Percentiles rank a stretch among this genome's conserved stretches.
Evolutionary conservation across 2,888 invertebrate genomes (phyloP).

Genomic region (Entomobrya proxima): DNA sequence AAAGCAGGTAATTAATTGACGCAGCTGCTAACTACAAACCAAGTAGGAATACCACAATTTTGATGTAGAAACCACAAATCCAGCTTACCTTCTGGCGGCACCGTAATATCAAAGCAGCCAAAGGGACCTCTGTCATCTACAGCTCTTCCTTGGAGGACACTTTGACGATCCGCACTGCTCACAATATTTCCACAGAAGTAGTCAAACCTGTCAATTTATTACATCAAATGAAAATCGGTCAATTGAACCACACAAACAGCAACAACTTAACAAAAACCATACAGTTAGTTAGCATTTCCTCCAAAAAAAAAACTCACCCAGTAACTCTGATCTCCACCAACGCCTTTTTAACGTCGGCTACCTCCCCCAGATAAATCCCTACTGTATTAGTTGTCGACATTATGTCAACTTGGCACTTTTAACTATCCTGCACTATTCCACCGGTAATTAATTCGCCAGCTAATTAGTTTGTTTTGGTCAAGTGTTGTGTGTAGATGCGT

Average conservation of each 20-base stretch:
- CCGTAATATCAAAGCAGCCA: conserved; percentile 68
- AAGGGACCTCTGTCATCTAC: conserved; percentile 56
- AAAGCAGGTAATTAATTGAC: not conserved
- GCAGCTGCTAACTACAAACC: not conserved
- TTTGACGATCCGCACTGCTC: not conserved
- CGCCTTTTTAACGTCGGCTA: conserved; percentile 32
- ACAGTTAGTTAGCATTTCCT: too few relatives aligned
- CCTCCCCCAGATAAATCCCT: conserved; percentile 53
- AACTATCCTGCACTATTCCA: not conserved
- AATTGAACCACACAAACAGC: not conserved
- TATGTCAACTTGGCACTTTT: not conserved
- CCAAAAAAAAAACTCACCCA: conserved; percentile 47
- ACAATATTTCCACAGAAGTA: conserved; percentile 60
- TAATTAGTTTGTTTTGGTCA: too few relatives aligned
- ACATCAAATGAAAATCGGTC: not conserved
- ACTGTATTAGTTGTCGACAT: conserved; percentile 63
- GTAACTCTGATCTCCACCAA: conserved; percentile 31
- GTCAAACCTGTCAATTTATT: conserved; percentile 37
- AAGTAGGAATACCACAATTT: not conserved
- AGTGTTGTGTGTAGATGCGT: too few relatives aligned
- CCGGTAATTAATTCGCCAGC: too few relatives aligned
- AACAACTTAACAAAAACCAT: too few relatives aligned
- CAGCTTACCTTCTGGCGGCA: conserved; percentile 34
- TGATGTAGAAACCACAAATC: not conserved
- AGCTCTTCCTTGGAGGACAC: not conserved